Percentiles rank a stretch among this genome's conserved stretches.
Evolutionary conservation across 2,113 vertebrate species (phyloP).

Genomic region (Ondatra zibethicus): DNA sequence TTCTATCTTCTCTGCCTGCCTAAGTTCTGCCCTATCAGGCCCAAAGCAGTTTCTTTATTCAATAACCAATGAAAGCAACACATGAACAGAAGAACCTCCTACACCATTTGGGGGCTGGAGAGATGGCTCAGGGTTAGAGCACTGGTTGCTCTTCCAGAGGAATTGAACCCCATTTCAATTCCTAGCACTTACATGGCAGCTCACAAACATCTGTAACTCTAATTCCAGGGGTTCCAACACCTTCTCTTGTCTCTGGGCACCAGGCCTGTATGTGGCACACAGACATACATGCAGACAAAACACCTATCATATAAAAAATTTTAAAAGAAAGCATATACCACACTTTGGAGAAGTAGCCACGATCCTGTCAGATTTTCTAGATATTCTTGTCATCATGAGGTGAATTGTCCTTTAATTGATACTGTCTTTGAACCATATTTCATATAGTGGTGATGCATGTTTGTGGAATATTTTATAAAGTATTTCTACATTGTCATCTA

Average conservation of each 20-base stretch:
- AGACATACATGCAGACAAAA: neutral
- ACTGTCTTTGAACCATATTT: slow-evolving; percentile 57
- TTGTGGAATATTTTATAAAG: slow-evolving; percentile 48
- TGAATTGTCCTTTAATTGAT: slow-evolving; percentile 27
- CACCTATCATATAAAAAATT: neutral
- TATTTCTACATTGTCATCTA: slow-evolving; percentile 46
- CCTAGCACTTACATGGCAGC: neutral
- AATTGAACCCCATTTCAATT: neutral
- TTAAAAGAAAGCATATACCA: neutral
- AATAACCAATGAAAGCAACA: no score
- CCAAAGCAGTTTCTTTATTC: no score
- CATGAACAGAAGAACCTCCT: no score
- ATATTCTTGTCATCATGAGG: neutral
- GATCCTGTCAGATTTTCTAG: neutral
- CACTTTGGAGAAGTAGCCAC: neutral
- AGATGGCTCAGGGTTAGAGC: neutral
- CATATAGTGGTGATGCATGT: neutral
- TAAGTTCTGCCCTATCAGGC: no score
- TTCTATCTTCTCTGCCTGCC: no score
- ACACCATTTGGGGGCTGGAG: neutral
- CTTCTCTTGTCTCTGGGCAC: neutral
- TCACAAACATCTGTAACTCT: no score
- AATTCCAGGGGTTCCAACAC: neutral
- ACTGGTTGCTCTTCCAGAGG: neutral
- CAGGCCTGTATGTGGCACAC: neutral